Percentiles rank a stretch among this genome's conserved stretches.
Evolutionary conservation across 2,888 invertebrate genomes (phyloP).

Genomic region (Globia sparganii): DNA sequence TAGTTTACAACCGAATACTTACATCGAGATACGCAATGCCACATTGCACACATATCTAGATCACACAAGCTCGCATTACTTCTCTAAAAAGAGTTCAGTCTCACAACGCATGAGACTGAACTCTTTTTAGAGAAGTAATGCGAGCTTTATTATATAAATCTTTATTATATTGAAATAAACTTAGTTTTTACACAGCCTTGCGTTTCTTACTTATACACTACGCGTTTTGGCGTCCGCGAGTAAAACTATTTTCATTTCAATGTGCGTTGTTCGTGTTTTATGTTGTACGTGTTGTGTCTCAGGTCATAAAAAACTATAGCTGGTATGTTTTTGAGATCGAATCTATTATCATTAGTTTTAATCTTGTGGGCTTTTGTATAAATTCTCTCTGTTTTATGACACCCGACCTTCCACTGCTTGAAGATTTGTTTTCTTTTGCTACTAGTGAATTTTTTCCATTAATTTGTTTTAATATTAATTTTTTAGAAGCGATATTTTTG

Average conservation of each 20-base stretch:
- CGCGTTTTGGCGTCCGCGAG: constrained; percentile 23
- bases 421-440: constrained; percentile 5
- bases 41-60: constrained; percentile 29
- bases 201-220: constrained; percentile 38
- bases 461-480: neutral
- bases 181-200: constrained; percentile 32
- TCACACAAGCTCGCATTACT: no score
- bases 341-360: neutral
- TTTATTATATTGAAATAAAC: constrained; percentile 27
- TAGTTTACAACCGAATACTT: neutral
- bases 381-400: neutral
- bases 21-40: neutral
- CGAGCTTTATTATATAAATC: constrained; percentile 16
- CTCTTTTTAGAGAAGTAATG: constrained; percentile 27
- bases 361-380: neutral
- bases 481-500: neutral
- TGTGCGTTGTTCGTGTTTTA: constrained; percentile 1
- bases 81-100: no score
- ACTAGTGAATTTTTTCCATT: neutral
- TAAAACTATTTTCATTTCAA: constrained; percentile 30
- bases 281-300: constrained; percentile 18
- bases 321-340: neutral
- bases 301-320: constrained; percentile 8
- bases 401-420: neutral
- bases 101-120: constrained; percentile 30